A percentile compares a stretch with the other conserved stretches of the same genome.
phyloP scores from a whole-genome alignment of 2,797 vertebrate species.

The Phataginus tricuspis region DNA sequence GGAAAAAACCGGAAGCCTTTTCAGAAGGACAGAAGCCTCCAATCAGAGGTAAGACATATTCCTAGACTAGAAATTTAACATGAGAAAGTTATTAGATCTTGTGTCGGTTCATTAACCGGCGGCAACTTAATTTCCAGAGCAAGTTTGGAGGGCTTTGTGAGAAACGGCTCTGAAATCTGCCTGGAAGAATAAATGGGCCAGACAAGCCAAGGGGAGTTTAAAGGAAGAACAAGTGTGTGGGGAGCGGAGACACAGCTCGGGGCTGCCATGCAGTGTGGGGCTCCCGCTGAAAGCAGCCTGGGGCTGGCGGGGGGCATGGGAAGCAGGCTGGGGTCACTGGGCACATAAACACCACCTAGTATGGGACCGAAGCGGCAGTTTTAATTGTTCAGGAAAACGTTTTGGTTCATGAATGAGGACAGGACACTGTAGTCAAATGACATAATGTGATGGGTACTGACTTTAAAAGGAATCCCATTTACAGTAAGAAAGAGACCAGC shows the following conservation, averaged over 20 bases:
- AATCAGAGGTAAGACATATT: not conserved
- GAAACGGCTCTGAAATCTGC: not conserved
- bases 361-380: too few relatives aligned
- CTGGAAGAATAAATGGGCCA: not conserved
- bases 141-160: not conserved
- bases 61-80: not conserved
- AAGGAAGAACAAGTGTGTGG: rapidly evolving
- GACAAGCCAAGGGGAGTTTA: not conserved
- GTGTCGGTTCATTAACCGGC: not conserved
- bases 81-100: rapidly evolving
- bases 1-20: not conserved
- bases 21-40: not conserved
- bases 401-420: not conserved
- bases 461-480: not conserved
- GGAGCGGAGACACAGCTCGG: not conserved
- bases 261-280: not conserved
- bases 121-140: too few relatives aligned
- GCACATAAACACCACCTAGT: too few relatives aligned
- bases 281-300: too few relatives aligned
- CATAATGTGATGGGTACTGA: not conserved
- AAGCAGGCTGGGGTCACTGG: too few relatives aligned
- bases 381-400: not conserved
- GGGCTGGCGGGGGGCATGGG: too few relatives aligned
- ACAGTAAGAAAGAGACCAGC: not conserved
- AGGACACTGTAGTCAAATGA: not conserved